These are phyloP conservation scores for Aradophagus sp. DNA, from an alignment of 1,140 invertebrate genomes.

Conservation along the genomic window DNA sequence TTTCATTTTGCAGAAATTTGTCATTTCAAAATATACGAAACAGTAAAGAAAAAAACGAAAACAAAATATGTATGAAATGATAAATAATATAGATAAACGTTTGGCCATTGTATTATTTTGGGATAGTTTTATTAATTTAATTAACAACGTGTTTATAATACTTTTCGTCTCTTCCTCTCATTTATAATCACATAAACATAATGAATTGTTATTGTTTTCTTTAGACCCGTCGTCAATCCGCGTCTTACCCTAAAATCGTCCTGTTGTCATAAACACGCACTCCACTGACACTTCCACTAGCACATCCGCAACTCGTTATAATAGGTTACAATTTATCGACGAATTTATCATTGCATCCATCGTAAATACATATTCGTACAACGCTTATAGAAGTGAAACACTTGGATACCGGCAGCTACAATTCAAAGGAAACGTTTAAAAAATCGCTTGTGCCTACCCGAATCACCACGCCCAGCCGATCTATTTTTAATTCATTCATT, in stretches of 20 bases:
- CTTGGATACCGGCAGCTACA: constrained; percentile 72
- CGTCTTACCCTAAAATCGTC: constrained; percentile 67
- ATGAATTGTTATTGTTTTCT: constrained; percentile 74
- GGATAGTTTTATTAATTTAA: constrained; percentile 76
- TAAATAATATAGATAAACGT: constrained; percentile 9
- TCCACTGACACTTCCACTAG: constrained; percentile 60
- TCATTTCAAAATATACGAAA: no score
- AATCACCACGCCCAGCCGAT: constrained; percentile 39
- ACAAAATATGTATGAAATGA: background rate
- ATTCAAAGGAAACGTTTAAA: constrained; percentile 74
- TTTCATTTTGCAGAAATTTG: no score
- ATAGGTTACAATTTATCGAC: constrained; percentile 40
- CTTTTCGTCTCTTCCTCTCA: constrained; percentile 73
- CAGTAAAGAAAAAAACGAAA: no score
- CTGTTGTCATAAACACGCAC: constrained; percentile 64
- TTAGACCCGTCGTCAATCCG: constrained; percentile 72
- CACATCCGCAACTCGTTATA: constrained; percentile 49
- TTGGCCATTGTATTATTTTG: constrained; percentile 65
- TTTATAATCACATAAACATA: constrained; percentile 75
- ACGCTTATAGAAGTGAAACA: constrained; percentile 62
- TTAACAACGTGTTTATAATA: constrained; percentile 76
- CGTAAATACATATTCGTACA: constrained; percentile 58
- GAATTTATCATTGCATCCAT: constrained; percentile 59
- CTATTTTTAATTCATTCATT: constrained; percentile 12
- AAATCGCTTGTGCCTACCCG: constrained; percentile 70